These are phyloP conservation scores for Cheilosia vernalis DNA, from an alignment of 2,888 invertebrate genomes.

Conservation along the genomic window DNA sequence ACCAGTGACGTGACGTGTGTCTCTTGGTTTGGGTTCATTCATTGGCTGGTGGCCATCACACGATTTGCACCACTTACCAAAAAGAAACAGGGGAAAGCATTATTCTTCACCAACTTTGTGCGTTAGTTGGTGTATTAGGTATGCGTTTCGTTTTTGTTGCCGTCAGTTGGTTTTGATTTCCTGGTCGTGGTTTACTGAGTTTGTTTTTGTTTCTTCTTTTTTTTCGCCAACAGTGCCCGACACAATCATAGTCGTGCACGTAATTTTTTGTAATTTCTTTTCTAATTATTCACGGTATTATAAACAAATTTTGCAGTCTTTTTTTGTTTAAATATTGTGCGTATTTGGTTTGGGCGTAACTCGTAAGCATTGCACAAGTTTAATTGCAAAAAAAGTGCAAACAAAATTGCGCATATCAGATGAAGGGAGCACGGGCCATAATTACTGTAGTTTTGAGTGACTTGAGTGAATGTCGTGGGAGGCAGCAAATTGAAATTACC, in stretches of 20 bases:
- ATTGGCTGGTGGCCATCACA: constrained; percentile 41
- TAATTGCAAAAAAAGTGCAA: too few species aligned
- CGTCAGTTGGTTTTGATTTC: constrained; percentile 21
- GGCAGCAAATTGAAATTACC: too few species aligned
- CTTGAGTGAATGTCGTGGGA: too few species aligned
- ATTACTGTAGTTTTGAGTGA: too few species aligned
- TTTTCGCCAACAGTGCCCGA: constrained; percentile 24
- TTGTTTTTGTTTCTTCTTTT: background rate
- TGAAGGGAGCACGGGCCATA: too few species aligned
- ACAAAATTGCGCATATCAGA: too few species aligned
- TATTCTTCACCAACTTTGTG: constrained; percentile 11
- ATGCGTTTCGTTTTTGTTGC: constrained; percentile 2
- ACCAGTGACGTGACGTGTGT: constrained; percentile 44
- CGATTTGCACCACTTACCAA: constrained; percentile 64
- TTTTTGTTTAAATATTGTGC: constrained; percentile 5
- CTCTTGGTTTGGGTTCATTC: constrained; percentile 49
- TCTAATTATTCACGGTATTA: constrained; percentile 15
- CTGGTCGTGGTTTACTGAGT: constrained; percentile 34
- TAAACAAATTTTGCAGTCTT: constrained; percentile 6
- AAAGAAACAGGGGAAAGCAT: constrained; percentile 46
- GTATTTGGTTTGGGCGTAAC: background rate
- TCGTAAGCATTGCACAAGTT: too few species aligned
- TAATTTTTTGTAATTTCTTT: constrained; percentile 38
- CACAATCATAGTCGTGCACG: constrained; percentile 40
- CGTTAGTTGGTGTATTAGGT: background rate